These are phyloP conservation scores for Urocitellus parryii DNA, from an alignment of 2,113 vertebrate genomes.

Conservation along the genomic window DNA sequence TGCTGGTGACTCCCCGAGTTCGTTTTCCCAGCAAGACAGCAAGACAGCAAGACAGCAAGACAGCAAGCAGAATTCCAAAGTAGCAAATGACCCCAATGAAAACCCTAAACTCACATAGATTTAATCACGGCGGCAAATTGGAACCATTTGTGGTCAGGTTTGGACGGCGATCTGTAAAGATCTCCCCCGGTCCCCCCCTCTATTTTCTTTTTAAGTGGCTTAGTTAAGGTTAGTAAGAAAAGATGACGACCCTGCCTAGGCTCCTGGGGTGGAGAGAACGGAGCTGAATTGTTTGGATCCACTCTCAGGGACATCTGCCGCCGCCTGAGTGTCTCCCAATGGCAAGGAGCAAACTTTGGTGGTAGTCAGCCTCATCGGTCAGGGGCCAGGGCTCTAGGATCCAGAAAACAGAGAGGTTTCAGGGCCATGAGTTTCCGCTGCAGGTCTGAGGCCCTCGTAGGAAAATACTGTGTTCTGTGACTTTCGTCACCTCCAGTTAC, in stretches of 20 bases:
- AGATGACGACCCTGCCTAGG: constrained; percentile 68
- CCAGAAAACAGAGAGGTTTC: background rate
- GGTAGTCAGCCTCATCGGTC: background rate
- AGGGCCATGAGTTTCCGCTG: background rate
- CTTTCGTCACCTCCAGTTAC: constrained; percentile 48
- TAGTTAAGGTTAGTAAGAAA: constrained; percentile 84
- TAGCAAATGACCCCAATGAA: constrained; percentile 93
- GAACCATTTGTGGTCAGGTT: constrained; percentile 93
- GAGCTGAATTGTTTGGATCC: background rate
- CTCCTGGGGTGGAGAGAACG: background rate
- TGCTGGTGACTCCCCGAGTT: constrained; percentile 79
- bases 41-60: constrained; percentile 88
- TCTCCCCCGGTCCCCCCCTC: constrained; percentile 87
- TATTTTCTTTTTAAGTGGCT: constrained; percentile 84
- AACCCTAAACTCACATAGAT: constrained; percentile 92
- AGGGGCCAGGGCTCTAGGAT: background rate
- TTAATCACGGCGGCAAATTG: constrained; percentile 97
- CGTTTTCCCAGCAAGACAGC: constrained; percentile 89
- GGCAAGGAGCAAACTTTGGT: background rate
- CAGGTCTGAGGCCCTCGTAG: constrained; percentile 35
- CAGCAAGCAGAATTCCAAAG: constrained; percentile 89
- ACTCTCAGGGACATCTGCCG: constrained; percentile 50
- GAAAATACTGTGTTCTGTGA: constrained; percentile 48
- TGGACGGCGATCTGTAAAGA: constrained; percentile 91
- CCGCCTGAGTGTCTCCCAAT: constrained; percentile 61